These are phyloP conservation scores for Drosophila leonis DNA, from an alignment of 2,888 invertebrate species.

Conservation along the genomic window DNA sequence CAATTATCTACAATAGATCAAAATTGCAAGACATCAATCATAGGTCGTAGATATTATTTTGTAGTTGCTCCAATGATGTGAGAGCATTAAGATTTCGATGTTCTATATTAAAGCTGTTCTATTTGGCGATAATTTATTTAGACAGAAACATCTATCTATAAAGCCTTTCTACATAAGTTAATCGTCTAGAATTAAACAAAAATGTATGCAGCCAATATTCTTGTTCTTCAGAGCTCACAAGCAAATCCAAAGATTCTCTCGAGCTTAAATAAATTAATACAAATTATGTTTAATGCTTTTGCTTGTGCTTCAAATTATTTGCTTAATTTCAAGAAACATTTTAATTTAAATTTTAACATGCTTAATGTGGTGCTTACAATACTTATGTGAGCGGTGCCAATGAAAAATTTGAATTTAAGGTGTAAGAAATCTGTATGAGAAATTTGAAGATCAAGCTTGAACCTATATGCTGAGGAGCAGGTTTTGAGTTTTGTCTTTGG, in stretches of 20 bases:
- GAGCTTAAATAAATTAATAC: neutral
- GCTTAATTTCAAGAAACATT: neutral
- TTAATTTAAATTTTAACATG: neutral
- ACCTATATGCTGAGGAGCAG: constrained; percentile 35
- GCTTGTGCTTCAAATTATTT: neutral
- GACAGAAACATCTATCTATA: neutral
- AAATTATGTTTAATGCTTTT: neutral
- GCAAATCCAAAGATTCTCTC: too few species aligned
- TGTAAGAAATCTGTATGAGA: constrained; percentile 8
- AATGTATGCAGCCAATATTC: neutral
- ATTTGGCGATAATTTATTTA: neutral
- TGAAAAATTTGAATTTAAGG: constrained; percentile 30
- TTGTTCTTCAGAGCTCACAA: neutral
- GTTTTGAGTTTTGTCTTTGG: constrained; percentile 34
- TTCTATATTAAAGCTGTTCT: neutral
- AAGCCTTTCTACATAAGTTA: constrained; percentile 8
- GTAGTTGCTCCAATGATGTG: neutral
- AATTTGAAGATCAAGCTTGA: constrained; percentile 14
- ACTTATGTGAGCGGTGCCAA: neutral
- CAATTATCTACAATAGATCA: too few species aligned
- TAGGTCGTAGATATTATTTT: too few species aligned
- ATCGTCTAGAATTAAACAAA: neutral
- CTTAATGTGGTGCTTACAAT: neutral
- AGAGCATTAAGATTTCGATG: neutral
- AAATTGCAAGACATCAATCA: too few species aligned